phyloP scores from a whole-genome alignment of 2,113 vertebrate species.

The Propithecus coquereli region DNA sequence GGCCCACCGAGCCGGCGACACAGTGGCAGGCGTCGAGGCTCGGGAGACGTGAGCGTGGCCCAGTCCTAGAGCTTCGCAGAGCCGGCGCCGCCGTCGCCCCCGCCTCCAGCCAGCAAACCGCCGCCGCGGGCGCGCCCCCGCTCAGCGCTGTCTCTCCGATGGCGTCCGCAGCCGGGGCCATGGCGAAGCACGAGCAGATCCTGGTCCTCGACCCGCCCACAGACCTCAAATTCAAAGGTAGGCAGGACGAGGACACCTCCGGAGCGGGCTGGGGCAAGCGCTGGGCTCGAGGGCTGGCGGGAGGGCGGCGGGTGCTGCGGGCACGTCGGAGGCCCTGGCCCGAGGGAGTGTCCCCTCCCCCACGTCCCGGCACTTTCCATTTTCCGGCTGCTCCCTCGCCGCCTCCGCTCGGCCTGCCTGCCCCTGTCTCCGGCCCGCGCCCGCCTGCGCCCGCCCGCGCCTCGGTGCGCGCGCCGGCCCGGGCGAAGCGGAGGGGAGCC shows the following conservation, averaged over 20 bases:
- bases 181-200: conserved; percentile 96
- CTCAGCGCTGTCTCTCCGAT: conserved; percentile 74
- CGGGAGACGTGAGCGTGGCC: conserved; percentile 30
- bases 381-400: neutral
- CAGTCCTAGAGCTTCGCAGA: neutral
- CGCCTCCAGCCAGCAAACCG: conserved; percentile 68
- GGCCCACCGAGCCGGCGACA: neutral
- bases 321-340: neutral
- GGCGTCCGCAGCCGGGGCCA: conserved; percentile 85
- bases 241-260: conserved; percentile 21
- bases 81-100: neutral
- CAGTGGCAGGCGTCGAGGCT: conserved; percentile 45
- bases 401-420: neutral
- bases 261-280: neutral
- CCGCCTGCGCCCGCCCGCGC: neutral
- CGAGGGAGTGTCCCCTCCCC: neutral
- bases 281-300: neutral
- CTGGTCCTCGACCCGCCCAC: conserved; percentile 92
- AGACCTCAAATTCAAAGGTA: conserved; percentile 98
- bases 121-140: conserved; percentile 78
- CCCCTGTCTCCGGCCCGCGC: neutral
- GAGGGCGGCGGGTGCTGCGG: neutral
- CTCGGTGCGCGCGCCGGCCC: neutral
- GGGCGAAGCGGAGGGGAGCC: neutral
- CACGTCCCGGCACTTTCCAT: conserved; percentile 18